A percentile compares a stretch with the other conserved stretches of the same genome.
Conservation (phyloP, 1,140 invertebrate species). For the Atta colombica region DNA sequence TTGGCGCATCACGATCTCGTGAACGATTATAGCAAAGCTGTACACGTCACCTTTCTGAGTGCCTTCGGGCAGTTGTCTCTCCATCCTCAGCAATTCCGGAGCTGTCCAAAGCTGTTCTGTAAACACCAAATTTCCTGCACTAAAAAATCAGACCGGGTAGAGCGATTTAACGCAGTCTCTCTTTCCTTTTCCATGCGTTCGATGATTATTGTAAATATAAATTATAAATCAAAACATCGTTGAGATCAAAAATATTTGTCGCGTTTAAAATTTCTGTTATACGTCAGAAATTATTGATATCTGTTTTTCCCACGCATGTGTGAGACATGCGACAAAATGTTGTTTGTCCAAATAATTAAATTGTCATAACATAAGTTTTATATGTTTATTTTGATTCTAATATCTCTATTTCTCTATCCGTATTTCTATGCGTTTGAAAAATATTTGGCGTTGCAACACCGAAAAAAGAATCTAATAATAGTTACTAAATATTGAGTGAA, state of each 20-base stretch:
- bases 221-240: not conserved
- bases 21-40: slow-evolving; percentile 97
- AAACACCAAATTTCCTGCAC: slow-evolving; percentile 77
- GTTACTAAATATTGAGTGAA: too few relatives aligned
- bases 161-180: not conserved
- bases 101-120: slow-evolving; percentile 96
- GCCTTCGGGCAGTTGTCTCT: slow-evolving; percentile 90
- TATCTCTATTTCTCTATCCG: not conserved
- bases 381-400: not conserved
- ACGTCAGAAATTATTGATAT: not conserved
- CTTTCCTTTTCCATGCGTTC: not conserved
- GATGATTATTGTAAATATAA: slow-evolving; percentile 19
- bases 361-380: not conserved
- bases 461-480: too few relatives aligned
- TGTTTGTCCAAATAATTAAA: not conserved
- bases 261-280: not conserved
- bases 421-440: not conserved
- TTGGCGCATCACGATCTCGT: slow-evolving; percentile 95
- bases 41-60: slow-evolving; percentile 97
- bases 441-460: slow-evolving; percentile 16
- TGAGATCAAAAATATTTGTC: slow-evolving; percentile 24
- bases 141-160: not conserved
- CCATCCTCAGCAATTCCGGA: slow-evolving; percentile 94
- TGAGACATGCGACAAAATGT: not conserved
- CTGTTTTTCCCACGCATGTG: not conserved